Evolutionary conservation across 2,113 vertebrate species (phyloP).

Genomic region (Bubo blakistoni): DNA sequence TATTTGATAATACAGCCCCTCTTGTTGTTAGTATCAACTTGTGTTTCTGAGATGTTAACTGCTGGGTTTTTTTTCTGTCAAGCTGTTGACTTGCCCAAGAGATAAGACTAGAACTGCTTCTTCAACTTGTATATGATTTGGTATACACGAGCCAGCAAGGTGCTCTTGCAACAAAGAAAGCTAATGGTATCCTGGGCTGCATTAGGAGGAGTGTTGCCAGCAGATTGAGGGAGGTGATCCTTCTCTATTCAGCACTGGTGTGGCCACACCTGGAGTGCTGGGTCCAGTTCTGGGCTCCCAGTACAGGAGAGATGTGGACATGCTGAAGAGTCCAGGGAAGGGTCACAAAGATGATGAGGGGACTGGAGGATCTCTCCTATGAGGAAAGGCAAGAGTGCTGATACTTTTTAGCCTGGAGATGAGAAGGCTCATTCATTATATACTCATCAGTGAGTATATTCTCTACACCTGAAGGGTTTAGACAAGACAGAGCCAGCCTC

Average conservation of each 20-base stretch:
- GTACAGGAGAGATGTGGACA: not conserved
- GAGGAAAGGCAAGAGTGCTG: not conserved
- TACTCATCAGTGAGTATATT: not conserved
- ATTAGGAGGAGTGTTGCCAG: not conserved
- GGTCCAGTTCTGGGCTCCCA: not conserved
- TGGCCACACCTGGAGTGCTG: not conserved
- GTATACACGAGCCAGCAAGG: no score
- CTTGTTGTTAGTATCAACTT: not conserved
- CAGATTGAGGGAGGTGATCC: not conserved
- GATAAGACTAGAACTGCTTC: not conserved
- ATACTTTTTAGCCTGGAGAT: not conserved
- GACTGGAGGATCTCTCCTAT: not conserved
- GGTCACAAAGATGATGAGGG: not conserved
- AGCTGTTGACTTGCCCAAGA: not conserved
- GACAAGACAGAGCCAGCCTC: not conserved
- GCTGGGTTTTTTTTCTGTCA: not conserved
- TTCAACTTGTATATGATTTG: not conserved
- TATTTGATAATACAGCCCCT: not conserved
- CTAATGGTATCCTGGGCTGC: not conserved
- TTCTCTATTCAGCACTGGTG: not conserved
- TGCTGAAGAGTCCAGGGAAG: not conserved
- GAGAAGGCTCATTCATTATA: not conserved
- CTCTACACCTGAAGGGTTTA: not conserved
- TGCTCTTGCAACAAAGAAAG: not conserved
- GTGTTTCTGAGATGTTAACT: not conserved